Evolutionary conservation across 2,888 invertebrate genomes (phyloP), one percentile per base, ranked within the genome.

Genomic region (Augochlorella aurata): DNA sequence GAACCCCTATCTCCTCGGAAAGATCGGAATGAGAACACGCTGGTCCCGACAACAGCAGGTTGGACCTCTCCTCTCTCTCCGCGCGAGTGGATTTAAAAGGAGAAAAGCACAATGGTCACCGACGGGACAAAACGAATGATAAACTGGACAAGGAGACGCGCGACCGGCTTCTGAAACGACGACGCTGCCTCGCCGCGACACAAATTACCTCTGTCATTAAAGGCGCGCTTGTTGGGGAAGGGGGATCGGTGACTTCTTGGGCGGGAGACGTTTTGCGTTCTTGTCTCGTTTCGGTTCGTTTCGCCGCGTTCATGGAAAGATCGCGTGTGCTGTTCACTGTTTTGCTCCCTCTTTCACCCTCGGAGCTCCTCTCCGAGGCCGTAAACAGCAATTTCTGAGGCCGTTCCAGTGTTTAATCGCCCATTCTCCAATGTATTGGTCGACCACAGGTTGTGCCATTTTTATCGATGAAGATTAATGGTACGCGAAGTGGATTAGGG

Each of bases 1-100:
- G 12, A 81, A 67, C 63, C 65, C 72, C 82, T 67, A 72, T 83
- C 74, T 68, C 58, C 38, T 49, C 58, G 24, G 58, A 18, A 63
- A 16, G 54, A 83, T 75, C 71, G 77, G 69, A 80, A 84, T 73
- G 80, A 74, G 54, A 79, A 78, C 54, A 44, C n/a, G 65, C 14
- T 71, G 61, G 52, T n/a, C 24, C 21, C 65, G 24, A 68, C 74
- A 38, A 71, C 44, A 66, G 63, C 75, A 74, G 74, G 66, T 81
- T 77, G 70, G 12, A 18, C 14, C 49, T 38, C 16, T 52, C n/a
- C 54, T 54, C 21, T 29, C 29, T 9, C 2, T 61, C 16, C 47
- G 47, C 47, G 47, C 47, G 47, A 14, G 24, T 7, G 58, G 69
- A 52, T 77, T 77, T 74, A 73, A 81, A 82, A 81, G 66, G 58